Base-by-base conservation (phyloP, 2,888 invertebrate genomes). In the Heliconius ethilla region DNA sequence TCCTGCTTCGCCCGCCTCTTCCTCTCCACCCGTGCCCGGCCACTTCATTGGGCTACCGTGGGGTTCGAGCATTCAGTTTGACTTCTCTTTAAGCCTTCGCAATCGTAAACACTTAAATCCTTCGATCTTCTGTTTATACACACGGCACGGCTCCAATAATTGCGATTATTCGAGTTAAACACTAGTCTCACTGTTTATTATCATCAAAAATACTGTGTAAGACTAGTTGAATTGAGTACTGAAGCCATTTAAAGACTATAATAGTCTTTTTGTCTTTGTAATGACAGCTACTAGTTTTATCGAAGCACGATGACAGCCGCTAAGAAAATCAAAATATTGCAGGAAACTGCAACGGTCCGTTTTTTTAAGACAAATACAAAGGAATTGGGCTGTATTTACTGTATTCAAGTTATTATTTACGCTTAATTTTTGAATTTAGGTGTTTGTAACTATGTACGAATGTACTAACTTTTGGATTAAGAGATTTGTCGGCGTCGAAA, bases 41-140 rank as follows among this genome's bases (percentile, higher is more conserved):
- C 96, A 96, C 96, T 97, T 97, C 97, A 97, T 97, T 95, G 95
- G 96, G 95, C 95, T 95, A 91, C 92, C 93, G 92, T 94, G 94
- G 88, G 94, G 92, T 89, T 94, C 92, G 87, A 94, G 94, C 95
- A 95, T 95, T 95, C 95, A 95, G 94, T 91, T 93, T 89, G 87
- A 89, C 89, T 89, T 87, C 85, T 87, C 88, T 89, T 89, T 85
- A 80, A 86, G 87, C 86, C 87, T 88, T 88, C 83, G 84, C 85
- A 91, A 89, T 83, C 85, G 90, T 90, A 92, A 91, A 91, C 89
- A 86, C 83, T 79, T 86, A 88, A 86, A 85, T 88, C 85, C 86
- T 85, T 85, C 87, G 83, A 86, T 87, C 85, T 86, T 88, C 84
- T 85, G 81, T 83, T 80, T 87, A 86, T 83, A 84, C 79, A 83